Base-by-base conservation (phyloP, 2,797 vertebrate species). In the Anas bernieri region DNA sequence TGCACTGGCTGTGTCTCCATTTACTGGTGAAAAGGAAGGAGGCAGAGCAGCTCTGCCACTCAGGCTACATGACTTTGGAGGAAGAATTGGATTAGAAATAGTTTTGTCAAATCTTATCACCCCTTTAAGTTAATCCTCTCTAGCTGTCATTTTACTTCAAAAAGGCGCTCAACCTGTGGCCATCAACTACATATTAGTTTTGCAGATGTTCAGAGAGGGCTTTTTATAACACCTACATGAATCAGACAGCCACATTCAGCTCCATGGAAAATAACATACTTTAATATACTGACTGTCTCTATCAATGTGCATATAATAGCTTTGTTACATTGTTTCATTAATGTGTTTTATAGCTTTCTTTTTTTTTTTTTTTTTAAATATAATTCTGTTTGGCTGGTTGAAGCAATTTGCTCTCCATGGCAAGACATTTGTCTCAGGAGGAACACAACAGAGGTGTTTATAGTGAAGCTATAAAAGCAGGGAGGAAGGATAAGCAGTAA, bases 71-170 rank as follows among this genome's bases (percentile, higher is more conserved):
- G 3, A 1, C 67, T 86, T 74, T 28, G 14, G 63, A 82, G n/a
- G 76, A 82, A 88, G 77, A 82, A 90, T 8, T 88, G 59, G 81
- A 80, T 90, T 91, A 69, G 73, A 87, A 89, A 91, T 35, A 80
- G 54, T 83, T 93, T 70, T 95, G 70, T 91, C 92, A 92, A 61
- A 83, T 82, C 55, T 88, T 86, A 86, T 84, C 76, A 82, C 35
- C 39, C 75, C 67, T 79, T 79, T 15, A 83, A 79, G 39, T 48
- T 89, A 94, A 96, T 96, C 83, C 55, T 88, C 63, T 78, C 73
- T 70, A 82, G 62, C 66, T 93, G 91, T 94, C 93, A 88, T 91
- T 95, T 89, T 70, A 69, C 89, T 90, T 83, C 43, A 88, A 83
- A 83, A 63, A 73, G 30, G 64, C 54, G 62, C 48, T 91, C 39